Percentiles rank a stretch among this genome's conserved stretches.
phyloP scores from a whole-genome alignment of 2,113 vertebrate species.

The Zosterops japonicus region DNA sequence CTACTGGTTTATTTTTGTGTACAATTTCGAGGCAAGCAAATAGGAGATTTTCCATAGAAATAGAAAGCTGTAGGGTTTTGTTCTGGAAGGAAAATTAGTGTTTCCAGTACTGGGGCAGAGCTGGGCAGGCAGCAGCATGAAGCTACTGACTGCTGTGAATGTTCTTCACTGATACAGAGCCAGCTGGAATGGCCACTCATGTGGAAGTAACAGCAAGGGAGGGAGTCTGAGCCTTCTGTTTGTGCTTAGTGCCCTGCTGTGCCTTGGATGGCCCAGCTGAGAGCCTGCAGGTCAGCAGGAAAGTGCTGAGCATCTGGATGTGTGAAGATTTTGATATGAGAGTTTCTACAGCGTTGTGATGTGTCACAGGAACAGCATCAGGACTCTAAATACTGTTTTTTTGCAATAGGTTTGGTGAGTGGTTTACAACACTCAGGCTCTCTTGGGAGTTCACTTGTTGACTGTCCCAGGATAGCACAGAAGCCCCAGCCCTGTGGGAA shows the following conservation, averaged over 20 bases:
- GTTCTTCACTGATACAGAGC: neutral
- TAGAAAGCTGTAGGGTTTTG: neutral
- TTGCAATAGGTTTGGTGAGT: neutral
- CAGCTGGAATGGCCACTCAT: neutral
- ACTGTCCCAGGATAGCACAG: no score
- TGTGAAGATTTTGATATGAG: neutral
- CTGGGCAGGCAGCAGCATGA: neutral
- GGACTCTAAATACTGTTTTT: neutral
- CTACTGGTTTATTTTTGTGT: neutral
- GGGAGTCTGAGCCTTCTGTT: neutral
- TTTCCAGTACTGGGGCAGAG: neutral
- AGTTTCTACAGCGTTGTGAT: neutral
- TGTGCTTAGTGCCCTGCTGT: neutral
- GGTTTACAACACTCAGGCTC: neutral
- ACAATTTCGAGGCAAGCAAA: neutral
- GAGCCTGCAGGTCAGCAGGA: neutral
- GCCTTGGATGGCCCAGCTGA: neutral
- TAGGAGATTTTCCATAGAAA: neutral
- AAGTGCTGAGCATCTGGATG: neutral
- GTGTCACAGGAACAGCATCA: neutral
- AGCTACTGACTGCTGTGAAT: neutral
- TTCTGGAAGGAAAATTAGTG: neutral
- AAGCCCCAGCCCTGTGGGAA: neutral
- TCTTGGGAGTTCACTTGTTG: neutral
- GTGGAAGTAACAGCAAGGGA: neutral